Evolutionary conservation across 2,797 vertebrate genomes (phyloP).

Genomic region (Artibeus jamaicensis): DNA sequence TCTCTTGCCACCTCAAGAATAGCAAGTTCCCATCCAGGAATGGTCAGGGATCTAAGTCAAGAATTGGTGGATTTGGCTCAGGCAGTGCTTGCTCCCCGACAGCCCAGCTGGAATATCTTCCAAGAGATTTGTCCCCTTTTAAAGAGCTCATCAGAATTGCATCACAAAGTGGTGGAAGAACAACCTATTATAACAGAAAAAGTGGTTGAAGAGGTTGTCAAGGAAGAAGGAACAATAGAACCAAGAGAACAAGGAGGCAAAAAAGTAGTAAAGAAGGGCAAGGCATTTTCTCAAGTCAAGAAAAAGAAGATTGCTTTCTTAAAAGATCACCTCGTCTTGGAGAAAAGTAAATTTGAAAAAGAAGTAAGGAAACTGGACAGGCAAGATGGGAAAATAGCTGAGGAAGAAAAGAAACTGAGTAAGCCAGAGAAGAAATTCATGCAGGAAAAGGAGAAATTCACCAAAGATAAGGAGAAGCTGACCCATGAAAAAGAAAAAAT

Average conservation of each 20-base stretch:
- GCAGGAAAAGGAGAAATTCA: neutral
- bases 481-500: neutral
- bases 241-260: neutral
- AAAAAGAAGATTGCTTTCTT: neutral
- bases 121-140: slow-evolving; percentile 39
- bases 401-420: neutral
- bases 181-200: neutral
- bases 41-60: slow-evolving; percentile 40
- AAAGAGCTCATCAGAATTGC: neutral
- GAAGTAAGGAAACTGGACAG: neutral
- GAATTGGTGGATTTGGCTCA: slow-evolving; percentile 48
- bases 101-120: slow-evolving; percentile 58
- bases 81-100: neutral
- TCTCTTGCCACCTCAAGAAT: slow-evolving; percentile 43
- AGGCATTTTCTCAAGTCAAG: neutral
- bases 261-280: neutral
- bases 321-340: neutral
- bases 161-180: neutral
- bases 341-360: neutral
- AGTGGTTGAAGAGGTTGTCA: neutral
- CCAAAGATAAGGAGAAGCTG: neutral
- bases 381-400: neutral
- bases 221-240: neutral
- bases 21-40: slow-evolving; percentile 14
- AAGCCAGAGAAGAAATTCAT: neutral